Base-by-base conservation (phyloP, 1,140 invertebrate species). In the Gonioctena quinquepunctata region DNA sequence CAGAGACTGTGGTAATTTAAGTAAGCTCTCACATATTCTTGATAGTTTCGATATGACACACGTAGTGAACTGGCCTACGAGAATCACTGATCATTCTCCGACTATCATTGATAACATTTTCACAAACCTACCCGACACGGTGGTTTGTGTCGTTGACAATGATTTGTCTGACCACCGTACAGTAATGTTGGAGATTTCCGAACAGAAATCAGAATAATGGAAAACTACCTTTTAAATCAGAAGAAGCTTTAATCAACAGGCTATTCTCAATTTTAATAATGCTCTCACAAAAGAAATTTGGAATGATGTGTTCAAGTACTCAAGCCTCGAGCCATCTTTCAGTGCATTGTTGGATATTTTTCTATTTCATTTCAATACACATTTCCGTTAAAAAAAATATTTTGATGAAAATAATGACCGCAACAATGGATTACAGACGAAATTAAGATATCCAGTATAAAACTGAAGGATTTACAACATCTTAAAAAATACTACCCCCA, bases 41-140 rank as follows among this genome's bases (percentile, higher is more conserved):
- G n/a, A n/a, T n/a, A n/a, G n/a, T n/a, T n/a, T n/a, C n/a, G n/a
- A n/a, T n/a, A n/a, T n/a, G n/a, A n/a, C n/a, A n/a, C n/a, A n/a
- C n/a, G n/a, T n/a, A n/a, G n/a, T n/a, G n/a, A n/a, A n/a, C 50
- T 52, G 50, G 50, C 50, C 50, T 52, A 52, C 50, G 50, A 52
- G 13, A 52, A 16, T 52, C 3, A 52, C 16, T 13, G 7, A 52
- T 52, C 7, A 52, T 52, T 52, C 50, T 52, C 6, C 50, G 50
- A 52, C 50, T 52, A 52, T 52, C 50, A 52, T 52, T 52, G 50
- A 52, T 52, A 8, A 21, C 50, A 16, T 52, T 13, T 52, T 52
- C 50, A 52, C 13, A 13, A 52, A 52, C 50, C 8, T 52, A 52
- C 8, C 16, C 16, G 50, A 52, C n/a, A 52, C 50, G 50, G 50